Evolutionary conservation across 2,797 vertebrate genomes (phyloP), one percentile per base, ranked within the genome.

Genomic region (Pyrocephalus nanus): DNA sequence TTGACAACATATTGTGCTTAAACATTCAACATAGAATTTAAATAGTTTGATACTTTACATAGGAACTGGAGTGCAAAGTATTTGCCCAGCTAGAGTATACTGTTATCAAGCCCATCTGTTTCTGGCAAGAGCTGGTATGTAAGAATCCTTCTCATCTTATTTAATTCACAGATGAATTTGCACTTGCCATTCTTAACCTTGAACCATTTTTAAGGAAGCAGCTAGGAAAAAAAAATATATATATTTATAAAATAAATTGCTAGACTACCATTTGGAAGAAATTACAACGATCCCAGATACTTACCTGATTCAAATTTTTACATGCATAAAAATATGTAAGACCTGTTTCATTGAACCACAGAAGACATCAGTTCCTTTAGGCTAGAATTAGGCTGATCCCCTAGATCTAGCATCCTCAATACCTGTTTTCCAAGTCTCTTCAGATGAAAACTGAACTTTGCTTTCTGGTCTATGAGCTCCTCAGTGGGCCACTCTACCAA

Each of bases 41-140:
- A 90, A 60, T 58, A 45, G 47, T 65, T 94, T 94, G 60, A 51
- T 79, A 43, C 15, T n/a, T 79, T 64, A 38, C 1, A 3, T 45
- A 81, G 64, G 62, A 93, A 38, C 21, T 45, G 42, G 51, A 85
- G 67, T 62, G 14, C 60, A n/a, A 93, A 92, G 8, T 80, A 65
- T 88, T 88, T 92, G 51, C 73, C 55, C 36, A 84, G 25, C 25
- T 88, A 62, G 42, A 65, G 11, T 48, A 45, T 72, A 26, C 43
- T 94, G 53, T 62, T 85, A 64, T 5, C 9, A 47, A 90, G 29
- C 34, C 85, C 90, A 83, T 95, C 91, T 93, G 85, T 67, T 94
- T 81, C 77, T 30, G 8, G 40, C 26, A 76, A 58, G 54, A 90
- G 70, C 22, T 66, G 38, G n/a, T 69, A 54, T 7, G 1, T 34